Evolutionary conservation across 2,888 invertebrate genomes (phyloP), one percentile per base, ranked within the genome.

Genomic region (Acleris laterana): DNA sequence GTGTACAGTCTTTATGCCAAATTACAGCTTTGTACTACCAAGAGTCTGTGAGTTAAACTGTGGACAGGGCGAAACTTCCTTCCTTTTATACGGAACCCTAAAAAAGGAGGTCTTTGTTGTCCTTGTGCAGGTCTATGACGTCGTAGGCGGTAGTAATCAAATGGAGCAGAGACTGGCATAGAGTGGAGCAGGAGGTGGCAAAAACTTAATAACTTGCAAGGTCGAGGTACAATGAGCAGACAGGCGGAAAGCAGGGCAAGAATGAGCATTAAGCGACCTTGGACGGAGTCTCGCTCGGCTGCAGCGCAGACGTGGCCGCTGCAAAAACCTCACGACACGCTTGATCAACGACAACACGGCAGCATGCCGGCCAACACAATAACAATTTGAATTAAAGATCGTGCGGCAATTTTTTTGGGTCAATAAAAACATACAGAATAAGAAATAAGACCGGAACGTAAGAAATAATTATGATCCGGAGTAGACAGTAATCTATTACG

Each of bases 281-380:
- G 89, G 80, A 76, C 71, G 75, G 84, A 77, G 83, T 83, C 77
- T 83, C 81, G 89, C 85, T 87, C 78, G 80, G 79, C 76, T 77
- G 83, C 81, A 77, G 82, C 72, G 73, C 74, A 73, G 74, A 77
- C 75, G 69, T 63, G 64, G 60, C 28, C 63, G 68, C 63, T 68
- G 80, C 81, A 86, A 87, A 87, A 87, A 88, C 82, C 69, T 82
- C 75, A 75, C 80, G 83, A 77, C 73, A 82, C 77, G 83, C 84
- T 81, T 80, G 82, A 85, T 76, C 75, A 77, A 72, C 74, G 72
- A 62, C 63, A 71, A 68, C 28, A 56, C 61, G 69, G 68, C 73
- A 71, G 64, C 60, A 69, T 63, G 65, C 66, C 71, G 70, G 68
- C 73, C 69, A 57, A 57, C 51, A 50, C 56, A 66, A 62, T 62